Percentiles rank a stretch among this genome's conserved stretches.
phyloP scores from a whole-genome alignment of 64 coral and sea anemone species.

The Porites australiensis region DNA sequence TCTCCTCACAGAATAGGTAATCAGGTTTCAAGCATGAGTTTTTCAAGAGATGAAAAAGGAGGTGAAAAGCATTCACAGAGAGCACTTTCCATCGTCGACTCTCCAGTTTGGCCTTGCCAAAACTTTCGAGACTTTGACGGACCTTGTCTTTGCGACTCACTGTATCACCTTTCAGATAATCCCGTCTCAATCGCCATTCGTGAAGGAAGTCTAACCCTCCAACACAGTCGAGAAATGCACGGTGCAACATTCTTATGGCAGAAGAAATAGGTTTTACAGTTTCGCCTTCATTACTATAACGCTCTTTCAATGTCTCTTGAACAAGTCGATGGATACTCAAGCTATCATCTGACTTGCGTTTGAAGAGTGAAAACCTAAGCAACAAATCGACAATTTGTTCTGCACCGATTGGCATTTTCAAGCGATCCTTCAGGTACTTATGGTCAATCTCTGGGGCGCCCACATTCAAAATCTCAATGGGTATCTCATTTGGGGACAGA shows the following conservation, averaged over 20 bases:
- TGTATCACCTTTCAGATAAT: too few relatives aligned
- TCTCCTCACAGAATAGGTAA: too few relatives aligned
- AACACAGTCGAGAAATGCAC: neutral
- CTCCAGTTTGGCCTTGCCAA: neutral
- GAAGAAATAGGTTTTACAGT: neutral
- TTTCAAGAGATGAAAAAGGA: too few relatives aligned
- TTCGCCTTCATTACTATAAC: neutral
- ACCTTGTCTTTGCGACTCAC: too few relatives aligned
- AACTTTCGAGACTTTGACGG: too few relatives aligned
- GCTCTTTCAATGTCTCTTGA: neutral
- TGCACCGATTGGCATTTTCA: neutral
- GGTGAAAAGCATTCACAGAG: too few relatives aligned
- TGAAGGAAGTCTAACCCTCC: neutral
- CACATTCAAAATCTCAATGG: slow-evolving; percentile 1
- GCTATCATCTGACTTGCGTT: neutral
- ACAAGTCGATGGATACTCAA: slow-evolving; percentile 12
- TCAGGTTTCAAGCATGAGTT: too few relatives aligned
- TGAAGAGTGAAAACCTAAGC: slow-evolving; percentile 6
- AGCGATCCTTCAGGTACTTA: neutral
- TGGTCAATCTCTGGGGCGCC: slow-evolving; percentile 16
- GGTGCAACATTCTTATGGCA: slow-evolving; percentile 1
- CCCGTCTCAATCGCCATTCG: too few relatives aligned
- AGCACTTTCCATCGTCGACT: neutral
- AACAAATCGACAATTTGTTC: slow-evolving; percentile 2
- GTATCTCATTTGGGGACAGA: neutral